Evolutionary conservation across 2,797 vertebrate species (phyloP).

Genomic region (Discoglossus pictus): DNA sequence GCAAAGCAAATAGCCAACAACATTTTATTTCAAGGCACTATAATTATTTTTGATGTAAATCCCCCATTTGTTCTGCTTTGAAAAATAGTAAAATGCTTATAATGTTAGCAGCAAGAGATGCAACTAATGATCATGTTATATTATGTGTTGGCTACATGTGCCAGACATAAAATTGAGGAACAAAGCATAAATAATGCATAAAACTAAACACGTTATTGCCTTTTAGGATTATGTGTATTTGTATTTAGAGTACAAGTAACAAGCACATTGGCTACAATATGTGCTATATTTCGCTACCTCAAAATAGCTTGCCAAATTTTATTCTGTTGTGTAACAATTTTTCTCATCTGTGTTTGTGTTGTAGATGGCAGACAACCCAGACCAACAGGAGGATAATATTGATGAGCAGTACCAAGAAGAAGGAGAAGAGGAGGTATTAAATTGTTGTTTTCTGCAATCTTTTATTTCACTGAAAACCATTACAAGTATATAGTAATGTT

Average conservation of each 20-base stretch:
- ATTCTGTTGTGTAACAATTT: conserved; percentile 3
- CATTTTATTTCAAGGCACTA: conserved; percentile 15
- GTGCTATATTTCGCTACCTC: too few species aligned
- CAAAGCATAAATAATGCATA: too few species aligned
- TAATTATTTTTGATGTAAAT: conserved; percentile 36
- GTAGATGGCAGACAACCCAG: conserved; percentile 95
- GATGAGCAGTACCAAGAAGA: conserved; percentile 97
- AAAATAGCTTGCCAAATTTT: neutral
- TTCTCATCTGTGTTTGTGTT: neutral
- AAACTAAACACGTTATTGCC: too few species aligned
- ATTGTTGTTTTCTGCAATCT: neutral
- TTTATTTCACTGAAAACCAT: neutral
- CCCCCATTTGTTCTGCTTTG: conserved; percentile 19
- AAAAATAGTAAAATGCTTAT: conserved; percentile 13
- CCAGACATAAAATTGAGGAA: conserved; percentile 1
- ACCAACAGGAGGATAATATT: conserved; percentile 92
- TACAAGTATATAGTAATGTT: too few species aligned
- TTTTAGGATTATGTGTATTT: too few species aligned
- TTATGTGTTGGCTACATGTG: neutral
- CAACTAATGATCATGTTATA: neutral
- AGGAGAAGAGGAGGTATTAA: conserved; percentile 88
- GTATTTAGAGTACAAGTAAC: too few species aligned
- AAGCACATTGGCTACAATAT: too few species aligned
- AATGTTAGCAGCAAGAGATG: neutral
- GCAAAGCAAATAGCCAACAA: conserved; percentile 40